Evolutionary conservation across 2,113 vertebrate genomes (phyloP).

Genomic region (Osmerus eperlanus): DNA sequence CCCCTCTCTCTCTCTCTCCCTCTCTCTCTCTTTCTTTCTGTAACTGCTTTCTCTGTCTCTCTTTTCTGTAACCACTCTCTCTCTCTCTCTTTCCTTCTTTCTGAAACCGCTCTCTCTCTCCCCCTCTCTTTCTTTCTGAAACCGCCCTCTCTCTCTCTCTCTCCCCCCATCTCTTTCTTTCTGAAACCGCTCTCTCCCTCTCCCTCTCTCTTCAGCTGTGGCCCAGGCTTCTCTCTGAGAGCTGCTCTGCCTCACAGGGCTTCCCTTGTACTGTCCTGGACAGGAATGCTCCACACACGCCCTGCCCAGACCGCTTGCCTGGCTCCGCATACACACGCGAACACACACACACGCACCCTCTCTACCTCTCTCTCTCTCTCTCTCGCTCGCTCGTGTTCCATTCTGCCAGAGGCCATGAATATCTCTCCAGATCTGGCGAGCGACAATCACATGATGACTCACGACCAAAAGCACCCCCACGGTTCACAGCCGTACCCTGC

Average conservation of each 20-base stretch:
- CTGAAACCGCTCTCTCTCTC: neutral
- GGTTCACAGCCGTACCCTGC: slow-evolving; percentile 61
- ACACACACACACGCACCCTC: slow-evolving; percentile 5
- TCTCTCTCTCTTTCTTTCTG: neutral
- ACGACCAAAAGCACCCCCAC: slow-evolving; percentile 68
- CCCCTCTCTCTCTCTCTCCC: neutral
- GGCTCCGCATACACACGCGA: slow-evolving; percentile 1
- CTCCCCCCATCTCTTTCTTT: slow-evolving; percentile 8
- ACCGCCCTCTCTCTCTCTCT: neutral
- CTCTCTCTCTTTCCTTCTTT: neutral
- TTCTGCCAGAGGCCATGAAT: slow-evolving; percentile 45
- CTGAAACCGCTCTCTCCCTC: neutral
- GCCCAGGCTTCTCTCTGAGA: neutral
- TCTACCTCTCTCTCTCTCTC: neutral
- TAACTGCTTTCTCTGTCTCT: slow-evolving; percentile 1
- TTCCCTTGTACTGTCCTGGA: slow-evolving; percentile 38
- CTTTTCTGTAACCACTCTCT: neutral
- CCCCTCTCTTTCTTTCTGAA: slow-evolving; percentile 1
- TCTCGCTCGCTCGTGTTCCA: neutral
- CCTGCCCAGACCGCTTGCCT: slow-evolving; percentile 37
- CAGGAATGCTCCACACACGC: slow-evolving; percentile 35
- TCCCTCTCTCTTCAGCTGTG: slow-evolving; percentile 6
- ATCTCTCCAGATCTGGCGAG: slow-evolving; percentile 54
- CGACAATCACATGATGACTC: slow-evolving; percentile 66
- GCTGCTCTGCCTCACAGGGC: slow-evolving; percentile 18